Evolutionary conservation across 2,888 invertebrate species (phyloP).

Genomic region (Cecidostiba fungosa): DNA sequence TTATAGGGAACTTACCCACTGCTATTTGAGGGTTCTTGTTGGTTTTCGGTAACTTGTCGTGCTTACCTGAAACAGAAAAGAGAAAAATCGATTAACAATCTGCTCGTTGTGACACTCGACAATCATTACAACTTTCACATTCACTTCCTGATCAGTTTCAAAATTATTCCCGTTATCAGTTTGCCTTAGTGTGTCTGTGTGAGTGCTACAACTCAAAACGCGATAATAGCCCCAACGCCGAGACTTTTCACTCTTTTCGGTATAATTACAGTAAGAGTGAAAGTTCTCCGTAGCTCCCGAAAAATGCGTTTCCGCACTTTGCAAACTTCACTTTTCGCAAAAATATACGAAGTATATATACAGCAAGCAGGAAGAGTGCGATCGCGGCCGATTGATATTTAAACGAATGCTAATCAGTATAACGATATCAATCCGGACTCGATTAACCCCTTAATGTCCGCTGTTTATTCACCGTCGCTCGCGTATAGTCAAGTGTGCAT

Average conservation of each 20-base stretch:
- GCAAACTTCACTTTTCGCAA: no score
- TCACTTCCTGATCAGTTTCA: background rate
- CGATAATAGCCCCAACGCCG: background rate
- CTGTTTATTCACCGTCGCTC: background rate
- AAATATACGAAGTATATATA: no score
- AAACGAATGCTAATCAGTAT: constrained; percentile 29
- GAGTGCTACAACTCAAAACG: background rate
- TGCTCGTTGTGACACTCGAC: background rate
- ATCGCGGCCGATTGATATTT: background rate
- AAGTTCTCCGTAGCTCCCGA: background rate
- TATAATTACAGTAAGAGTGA: background rate
- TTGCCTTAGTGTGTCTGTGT: no score
- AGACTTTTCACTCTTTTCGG: background rate
- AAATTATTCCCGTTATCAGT: background rate
- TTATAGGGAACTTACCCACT: background rate
- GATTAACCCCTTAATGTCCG: constrained; percentile 15
- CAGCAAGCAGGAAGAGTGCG: background rate
- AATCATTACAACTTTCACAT: background rate
- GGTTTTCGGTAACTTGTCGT: background rate
- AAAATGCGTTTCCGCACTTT: background rate
- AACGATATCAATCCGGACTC: constrained; percentile 24
- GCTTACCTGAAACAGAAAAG: background rate
- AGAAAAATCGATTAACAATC: background rate
- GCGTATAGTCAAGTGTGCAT: background rate
- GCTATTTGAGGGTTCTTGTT: background rate